phyloP scores from a whole-genome alignment of 64 coral and sea anemone genomes.

The Actinia tenebrosa region DNA sequence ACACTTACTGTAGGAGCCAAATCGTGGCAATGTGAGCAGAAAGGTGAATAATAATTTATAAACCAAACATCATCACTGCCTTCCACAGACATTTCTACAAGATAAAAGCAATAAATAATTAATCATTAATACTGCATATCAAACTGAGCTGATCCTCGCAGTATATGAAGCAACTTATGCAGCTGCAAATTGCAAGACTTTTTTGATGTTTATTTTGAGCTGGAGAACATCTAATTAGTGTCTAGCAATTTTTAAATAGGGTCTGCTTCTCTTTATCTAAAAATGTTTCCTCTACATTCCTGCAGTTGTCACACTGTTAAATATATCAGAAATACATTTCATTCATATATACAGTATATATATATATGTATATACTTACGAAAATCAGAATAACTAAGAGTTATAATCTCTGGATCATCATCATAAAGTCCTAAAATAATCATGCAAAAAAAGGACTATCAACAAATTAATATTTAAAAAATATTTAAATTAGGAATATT shows the following conservation, averaged over 20 bases:
- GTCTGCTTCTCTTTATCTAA: too few relatives aligned
- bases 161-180: too few relatives aligned
- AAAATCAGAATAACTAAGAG: constrained; percentile 92
- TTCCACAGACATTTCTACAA: constrained; percentile 85
- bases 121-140: neutral
- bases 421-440: constrained; percentile 87
- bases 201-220: too few relatives aligned
- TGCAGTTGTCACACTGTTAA: neutral
- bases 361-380: constrained; percentile 45
- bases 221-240: too few relatives aligned
- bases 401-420: constrained; percentile 97
- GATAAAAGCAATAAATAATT: neutral
- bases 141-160: too few relatives aligned
- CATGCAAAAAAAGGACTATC: neutral
- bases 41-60: constrained; percentile 98
- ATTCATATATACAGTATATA: neutral
- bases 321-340: neutral
- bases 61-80: constrained; percentile 99
- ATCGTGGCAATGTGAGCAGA: constrained; percentile 96
- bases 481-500: too few relatives aligned
- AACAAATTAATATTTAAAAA: neutral
- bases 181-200: too few relatives aligned
- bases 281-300: neutral
- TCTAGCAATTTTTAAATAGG: too few relatives aligned
- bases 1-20: constrained; percentile 96